These are phyloP conservation scores for Erythrocercus mccallii DNA, from an alignment of 2,113 vertebrate species.

Conservation along the genomic window DNA sequence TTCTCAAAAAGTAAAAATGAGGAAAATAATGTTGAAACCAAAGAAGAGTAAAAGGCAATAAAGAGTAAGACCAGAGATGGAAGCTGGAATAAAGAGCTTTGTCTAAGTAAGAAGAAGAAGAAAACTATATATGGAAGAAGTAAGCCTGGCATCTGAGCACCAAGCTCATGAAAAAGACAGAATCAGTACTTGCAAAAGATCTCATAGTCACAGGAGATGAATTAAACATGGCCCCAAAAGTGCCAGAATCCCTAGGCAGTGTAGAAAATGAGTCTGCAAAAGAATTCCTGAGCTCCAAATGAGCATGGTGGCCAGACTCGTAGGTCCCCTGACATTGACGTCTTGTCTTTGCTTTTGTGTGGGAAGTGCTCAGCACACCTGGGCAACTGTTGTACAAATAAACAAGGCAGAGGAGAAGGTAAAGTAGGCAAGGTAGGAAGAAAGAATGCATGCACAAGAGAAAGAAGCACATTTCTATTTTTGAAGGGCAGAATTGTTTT, in stretches of 20 bases:
- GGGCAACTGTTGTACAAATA: neutral
- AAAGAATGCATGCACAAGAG: neutral
- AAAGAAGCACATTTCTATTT: neutral
- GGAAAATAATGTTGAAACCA: neutral
- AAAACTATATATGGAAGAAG: neutral
- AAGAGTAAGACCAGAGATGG: neutral
- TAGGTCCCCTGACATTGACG: rapidly evolving
- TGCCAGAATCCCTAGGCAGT: neutral
- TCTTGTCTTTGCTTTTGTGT: neutral
- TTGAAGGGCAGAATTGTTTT: neutral
- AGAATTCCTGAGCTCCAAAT: neutral
- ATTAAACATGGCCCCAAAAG: neutral
- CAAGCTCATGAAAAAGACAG: neutral
- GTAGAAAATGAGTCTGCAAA: neutral
- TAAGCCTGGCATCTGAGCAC: neutral
- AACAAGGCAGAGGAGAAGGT: neutral
- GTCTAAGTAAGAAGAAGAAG: neutral
- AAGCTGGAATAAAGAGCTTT: neutral
- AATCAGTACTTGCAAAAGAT: neutral
- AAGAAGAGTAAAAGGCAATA: neutral
- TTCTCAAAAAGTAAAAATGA: neutral
- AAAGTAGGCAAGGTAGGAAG: neutral
- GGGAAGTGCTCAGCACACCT: neutral
- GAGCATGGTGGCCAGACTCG: neutral
- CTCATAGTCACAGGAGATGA: neutral